Percentiles rank a stretch among this genome's conserved stretches.
Evolutionary conservation across 2,888 invertebrate genomes (phyloP).

Genomic region (Seira ritae): DNA sequence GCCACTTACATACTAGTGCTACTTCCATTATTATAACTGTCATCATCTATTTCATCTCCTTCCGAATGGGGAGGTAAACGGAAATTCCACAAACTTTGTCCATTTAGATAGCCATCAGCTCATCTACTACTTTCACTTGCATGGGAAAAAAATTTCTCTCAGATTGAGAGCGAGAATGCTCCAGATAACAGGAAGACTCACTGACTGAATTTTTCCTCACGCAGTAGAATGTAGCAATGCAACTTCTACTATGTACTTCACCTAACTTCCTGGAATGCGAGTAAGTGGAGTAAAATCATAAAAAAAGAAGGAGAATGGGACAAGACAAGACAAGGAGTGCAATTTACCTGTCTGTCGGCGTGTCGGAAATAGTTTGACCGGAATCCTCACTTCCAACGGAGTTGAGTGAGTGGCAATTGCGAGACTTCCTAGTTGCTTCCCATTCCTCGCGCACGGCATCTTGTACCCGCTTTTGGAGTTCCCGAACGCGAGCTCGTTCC

Average conservation of each 20-base stretch:
- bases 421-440: constrained; percentile 81
- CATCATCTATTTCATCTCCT: constrained; percentile 60
- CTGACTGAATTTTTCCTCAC: constrained; percentile 11
- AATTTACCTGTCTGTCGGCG: constrained; percentile 78
- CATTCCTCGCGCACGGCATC: constrained; percentile 93
- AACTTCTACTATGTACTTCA: constrained; percentile 22
- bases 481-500: constrained; percentile 90
- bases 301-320: constrained; percentile 20
- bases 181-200: constrained; percentile 37
- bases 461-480: constrained; percentile 89
- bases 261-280: constrained; percentile 34
- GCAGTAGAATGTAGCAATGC: constrained; percentile 13
- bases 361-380: constrained; percentile 80
- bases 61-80: constrained; percentile 52
- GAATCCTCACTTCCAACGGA: constrained; percentile 81
- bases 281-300: constrained; percentile 43
- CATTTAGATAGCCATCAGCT: constrained; percentile 56
- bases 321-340: constrained; percentile 43
- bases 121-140: constrained; percentile 50
- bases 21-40: constrained; percentile 56
- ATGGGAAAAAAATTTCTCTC: constrained; percentile 23
- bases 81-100: constrained; percentile 61
- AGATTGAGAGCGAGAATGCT: constrained; percentile 40
- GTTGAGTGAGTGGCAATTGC: constrained; percentile 80
- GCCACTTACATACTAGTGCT: constrained; percentile 17